Conservation (phyloP, 2,113 vertebrate species). For the Oxyura jamaicensis region DNA sequence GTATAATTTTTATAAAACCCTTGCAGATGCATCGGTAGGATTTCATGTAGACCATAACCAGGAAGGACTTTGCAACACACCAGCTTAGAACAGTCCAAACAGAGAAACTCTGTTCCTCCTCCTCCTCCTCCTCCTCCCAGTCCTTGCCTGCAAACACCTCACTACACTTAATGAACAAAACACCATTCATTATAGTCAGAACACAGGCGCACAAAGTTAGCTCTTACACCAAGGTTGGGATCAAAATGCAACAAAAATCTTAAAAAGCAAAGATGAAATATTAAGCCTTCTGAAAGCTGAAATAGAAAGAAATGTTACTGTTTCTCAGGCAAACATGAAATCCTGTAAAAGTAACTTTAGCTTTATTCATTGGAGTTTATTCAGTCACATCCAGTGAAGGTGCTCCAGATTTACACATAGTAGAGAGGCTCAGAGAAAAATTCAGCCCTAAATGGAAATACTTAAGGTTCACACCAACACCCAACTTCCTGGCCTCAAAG, state of each 20-base stretch:
- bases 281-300: background rate
- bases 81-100: background rate
- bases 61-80: background rate
- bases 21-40: background rate
- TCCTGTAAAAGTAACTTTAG: background rate
- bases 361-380: background rate
- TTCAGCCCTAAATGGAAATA: background rate
- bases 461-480: background rate
- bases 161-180: background rate
- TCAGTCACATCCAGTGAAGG: background rate
- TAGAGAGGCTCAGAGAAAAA: background rate
- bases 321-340: background rate
- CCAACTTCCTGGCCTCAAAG: background rate
- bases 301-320: background rate
- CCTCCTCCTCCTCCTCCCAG: background rate
- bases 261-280: background rate
- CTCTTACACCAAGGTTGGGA: background rate
- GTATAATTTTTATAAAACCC: background rate
- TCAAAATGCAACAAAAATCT: background rate
- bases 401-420: background rate
- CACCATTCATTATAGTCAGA: background rate
- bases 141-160: background rate
- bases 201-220: background rate
- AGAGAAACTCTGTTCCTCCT: constrained; percentile 34
- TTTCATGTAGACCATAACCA: background rate